Evolutionary conservation across 1,140 invertebrate genomes (phyloP).

Genomic region (Tetramorium parvispinum): DNA sequence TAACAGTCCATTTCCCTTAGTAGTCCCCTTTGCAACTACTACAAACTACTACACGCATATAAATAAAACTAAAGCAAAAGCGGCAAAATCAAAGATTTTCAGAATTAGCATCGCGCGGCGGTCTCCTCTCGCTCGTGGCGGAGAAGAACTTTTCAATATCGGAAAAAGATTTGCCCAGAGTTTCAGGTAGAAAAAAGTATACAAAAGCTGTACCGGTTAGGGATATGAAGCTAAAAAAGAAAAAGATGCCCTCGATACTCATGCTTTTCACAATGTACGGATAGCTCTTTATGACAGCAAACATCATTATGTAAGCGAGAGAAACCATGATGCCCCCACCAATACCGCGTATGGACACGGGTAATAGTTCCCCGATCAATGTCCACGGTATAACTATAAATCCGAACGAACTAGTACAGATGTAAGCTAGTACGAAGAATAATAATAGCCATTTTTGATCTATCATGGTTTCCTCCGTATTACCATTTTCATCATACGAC

Average conservation of each 20-base stretch:
- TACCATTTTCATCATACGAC: slow-evolving; percentile 78
- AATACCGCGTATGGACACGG: slow-evolving; percentile 86
- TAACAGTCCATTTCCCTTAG: background rate
- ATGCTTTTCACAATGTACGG: slow-evolving; percentile 28
- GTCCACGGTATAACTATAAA: slow-evolving; percentile 89
- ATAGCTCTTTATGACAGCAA: slow-evolving; percentile 34
- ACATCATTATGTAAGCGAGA: slow-evolving; percentile 45
- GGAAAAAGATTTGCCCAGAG: slow-evolving; percentile 36
- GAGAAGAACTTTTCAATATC: slow-evolving; percentile 34
- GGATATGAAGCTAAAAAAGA: slow-evolving; percentile 27
- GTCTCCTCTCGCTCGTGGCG: background rate
- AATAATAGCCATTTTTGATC: slow-evolving; percentile 35
- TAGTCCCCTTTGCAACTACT: background rate
- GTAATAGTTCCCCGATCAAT: slow-evolving; percentile 86
- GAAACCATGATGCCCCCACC: slow-evolving; percentile 84
- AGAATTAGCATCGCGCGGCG: background rate
- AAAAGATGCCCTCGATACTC: slow-evolving; percentile 37
- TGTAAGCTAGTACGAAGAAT: slow-evolving; percentile 77
- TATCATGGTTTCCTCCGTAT: slow-evolving; percentile 8
- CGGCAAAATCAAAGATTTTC: background rate
- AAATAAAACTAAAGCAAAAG: background rate
- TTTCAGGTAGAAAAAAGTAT: slow-evolving; percentile 46
- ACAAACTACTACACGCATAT: background rate
- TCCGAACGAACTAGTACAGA: slow-evolving; percentile 86
- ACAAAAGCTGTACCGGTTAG: slow-evolving; percentile 14